Evolutionary conservation across 1,140 invertebrate species (phyloP), one percentile per base, ranked within the genome.

Genomic region (Cydia amplana): DNA sequence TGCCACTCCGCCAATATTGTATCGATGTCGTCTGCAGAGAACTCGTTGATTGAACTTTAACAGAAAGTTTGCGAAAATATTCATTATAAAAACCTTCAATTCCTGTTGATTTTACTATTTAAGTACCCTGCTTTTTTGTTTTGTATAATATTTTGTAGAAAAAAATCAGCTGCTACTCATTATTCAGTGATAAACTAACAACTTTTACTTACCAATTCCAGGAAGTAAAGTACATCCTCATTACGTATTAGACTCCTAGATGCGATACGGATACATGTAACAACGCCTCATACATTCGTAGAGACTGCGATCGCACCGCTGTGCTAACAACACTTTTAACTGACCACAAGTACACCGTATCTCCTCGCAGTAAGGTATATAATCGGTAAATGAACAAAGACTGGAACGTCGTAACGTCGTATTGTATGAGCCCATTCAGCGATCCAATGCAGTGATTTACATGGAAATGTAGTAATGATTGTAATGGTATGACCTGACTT

Each of bases 391-490:
- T 12, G 18, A 60, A 10, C 20, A 18, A 4, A 60, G 49, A 9
- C 55, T 23, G 55, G 18, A 10, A n/a, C 49, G 55, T 10, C 55
- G 20, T 60, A 23, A 60, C n/a, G 20, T 60, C 10, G 20, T 12
- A 23, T 23, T 60, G 20, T 60, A 60, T 23, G 55, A 60, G 55
- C 55, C 55, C 55, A 60, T 60, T 60, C 55, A 60, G 55, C 55
- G 55, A 23, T 60, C 55, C 7, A 23, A 60, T 23, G 7, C 55
- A n/a, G 16, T 60, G 51, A 55, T 55, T 55, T 55, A 55, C 51
- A 55, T 55, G 20, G 51, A 55, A 55, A 55, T 18, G 51, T 55
- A 18, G 51, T 55, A 55, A 18, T 55, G 51, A 55, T 18, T 60
- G 55, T 60, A 23, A 60, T 60, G 7, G 20, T 60, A 60, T 60